Conservation (phyloP, 2,113 vertebrate genomes). For the Notechis scutatus region DNA sequence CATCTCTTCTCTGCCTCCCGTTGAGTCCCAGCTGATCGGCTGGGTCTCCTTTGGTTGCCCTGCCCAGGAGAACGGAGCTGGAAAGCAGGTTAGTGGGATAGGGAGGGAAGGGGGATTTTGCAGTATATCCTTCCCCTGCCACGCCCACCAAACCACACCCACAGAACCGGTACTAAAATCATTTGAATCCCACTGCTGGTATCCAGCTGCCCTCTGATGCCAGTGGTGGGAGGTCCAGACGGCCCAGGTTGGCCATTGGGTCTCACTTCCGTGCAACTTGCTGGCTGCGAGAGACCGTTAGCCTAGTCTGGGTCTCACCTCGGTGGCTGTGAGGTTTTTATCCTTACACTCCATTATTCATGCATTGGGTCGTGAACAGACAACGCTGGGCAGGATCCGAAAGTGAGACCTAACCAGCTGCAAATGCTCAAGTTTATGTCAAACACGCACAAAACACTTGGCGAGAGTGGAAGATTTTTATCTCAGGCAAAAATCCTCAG, state of each 20-base stretch:
- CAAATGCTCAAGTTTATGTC: neutral
- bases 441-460: neutral
- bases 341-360: conserved; percentile 1
- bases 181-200: too few species aligned
- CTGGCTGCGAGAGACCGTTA: neutral
- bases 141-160: too few species aligned
- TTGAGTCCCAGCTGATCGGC: too few species aligned
- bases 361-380: neutral
- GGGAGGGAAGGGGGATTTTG: too few species aligned
- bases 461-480: too few species aligned
- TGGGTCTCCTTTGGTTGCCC: too few species aligned
- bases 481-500: neutral
- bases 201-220: neutral
- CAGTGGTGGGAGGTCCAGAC: neutral
- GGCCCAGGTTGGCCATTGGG: neutral
- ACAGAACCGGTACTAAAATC: too few species aligned
- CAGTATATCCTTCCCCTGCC: too few species aligned
- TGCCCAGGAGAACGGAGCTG: too few species aligned
- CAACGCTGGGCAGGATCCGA: neutral
- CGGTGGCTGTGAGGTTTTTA: neutral
- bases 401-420: neutral
- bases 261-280: neutral
- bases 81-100: too few species aligned
- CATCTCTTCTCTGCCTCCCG: too few species aligned
- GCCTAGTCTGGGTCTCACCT: neutral